These are phyloP conservation scores for Procambarus virginalis DNA, from an alignment of 1,140 invertebrate genomes.

Conservation along the genomic window DNA sequence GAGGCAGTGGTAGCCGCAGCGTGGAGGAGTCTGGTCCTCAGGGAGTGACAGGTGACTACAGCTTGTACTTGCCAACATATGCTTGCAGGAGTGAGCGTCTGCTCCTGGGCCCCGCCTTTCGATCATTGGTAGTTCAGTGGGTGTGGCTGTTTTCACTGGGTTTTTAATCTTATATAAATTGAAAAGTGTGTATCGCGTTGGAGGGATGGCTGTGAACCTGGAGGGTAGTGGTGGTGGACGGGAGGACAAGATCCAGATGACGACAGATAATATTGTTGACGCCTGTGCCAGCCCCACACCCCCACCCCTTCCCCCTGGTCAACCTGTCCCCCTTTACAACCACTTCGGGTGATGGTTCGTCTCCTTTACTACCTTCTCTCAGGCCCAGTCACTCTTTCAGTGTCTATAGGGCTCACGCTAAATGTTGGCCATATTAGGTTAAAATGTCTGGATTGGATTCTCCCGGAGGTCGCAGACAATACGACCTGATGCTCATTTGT, in stretches of 20 bases:
- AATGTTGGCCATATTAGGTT: not conserved
- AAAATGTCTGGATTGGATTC: constrained; percentile 2
- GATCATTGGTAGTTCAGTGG: too few relatives aligned
- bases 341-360: not conserved
- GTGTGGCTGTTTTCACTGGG: too few relatives aligned
- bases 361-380: not conserved
- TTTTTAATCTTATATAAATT: too few relatives aligned
- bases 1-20: too few relatives aligned
- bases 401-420: not conserved
- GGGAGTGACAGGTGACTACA: too few relatives aligned
- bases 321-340: not conserved
- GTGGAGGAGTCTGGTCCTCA: too few relatives aligned
- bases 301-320: not conserved
- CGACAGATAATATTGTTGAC: not conserved
- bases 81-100: too few relatives aligned
- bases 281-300: not conserved
- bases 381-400: not conserved
- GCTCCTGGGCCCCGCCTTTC: too few relatives aligned
- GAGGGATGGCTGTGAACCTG: not conserved
- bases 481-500: constrained; percentile 36
- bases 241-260: constrained; percentile 25
- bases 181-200: too few relatives aligned
- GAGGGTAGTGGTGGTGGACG: not conserved
- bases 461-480: not conserved
- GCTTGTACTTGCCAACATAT: too few relatives aligned